Base-by-base conservation (phyloP, 2,888 invertebrate genomes). In the Nudaria mundana region DNA sequence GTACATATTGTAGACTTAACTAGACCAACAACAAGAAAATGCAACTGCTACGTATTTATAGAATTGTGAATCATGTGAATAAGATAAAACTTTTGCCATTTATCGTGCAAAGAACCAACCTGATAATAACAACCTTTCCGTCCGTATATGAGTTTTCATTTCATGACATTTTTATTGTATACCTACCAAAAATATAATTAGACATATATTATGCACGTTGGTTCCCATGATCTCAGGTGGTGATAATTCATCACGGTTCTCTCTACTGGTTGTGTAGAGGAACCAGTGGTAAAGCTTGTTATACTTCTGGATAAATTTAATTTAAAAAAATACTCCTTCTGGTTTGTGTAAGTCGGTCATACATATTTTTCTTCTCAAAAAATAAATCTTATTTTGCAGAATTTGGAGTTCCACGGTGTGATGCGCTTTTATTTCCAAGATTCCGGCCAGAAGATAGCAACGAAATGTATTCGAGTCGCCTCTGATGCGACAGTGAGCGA, bases 401-500 rank as follows among this genome's bases (percentile, higher is more conserved):
- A 97, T 70, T 91, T 98, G 85, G 98, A 99, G 83, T 99, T 99
- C 86, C 98, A 98, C 87, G 99, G 99, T 31, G 99, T 99, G 45
- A 99, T 99, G 97, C 93, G 99, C 65, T 99, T 99, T 90, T 99
- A 98, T 89, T 99, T 98, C 83, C 98, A 99, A 95, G 99, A 99
- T 85, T 96, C 97, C 37, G 98, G 98, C 33, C 97, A 98, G 86
- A 98, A 98, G 90, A 98, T 99, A 45, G 97, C 98, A 38, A 99
- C 99, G 30, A 99, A 99, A 90, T 99, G 99, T 84, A 98, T 99
- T 64, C 93, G 99, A 40, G 99, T 99, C 33, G 96, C 98, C 33
- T 98, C 97, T 44, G 97, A 98, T 61, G 99, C 99, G 31, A 98
- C 97, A 26, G 97, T 98, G 51, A 93, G 94, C 77, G 98, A 98